These are phyloP conservation scores for Halictus ligatus DNA, from an alignment of 2,888 invertebrate genomes.

Conservation along the genomic window DNA sequence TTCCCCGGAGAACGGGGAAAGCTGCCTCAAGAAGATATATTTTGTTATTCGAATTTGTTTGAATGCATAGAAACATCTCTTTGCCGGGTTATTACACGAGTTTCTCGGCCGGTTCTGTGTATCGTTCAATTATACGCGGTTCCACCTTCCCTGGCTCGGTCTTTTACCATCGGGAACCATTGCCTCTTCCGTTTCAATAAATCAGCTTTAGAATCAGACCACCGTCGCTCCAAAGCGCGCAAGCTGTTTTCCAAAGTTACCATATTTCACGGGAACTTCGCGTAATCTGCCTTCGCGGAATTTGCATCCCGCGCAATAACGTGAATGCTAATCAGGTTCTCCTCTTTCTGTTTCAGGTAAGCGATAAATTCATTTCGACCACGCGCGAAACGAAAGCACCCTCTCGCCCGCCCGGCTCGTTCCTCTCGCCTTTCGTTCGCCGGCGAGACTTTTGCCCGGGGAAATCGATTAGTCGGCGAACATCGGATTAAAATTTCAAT, in stretches of 20 bases:
- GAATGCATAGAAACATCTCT: neutral
- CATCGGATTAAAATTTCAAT: neutral
- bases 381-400: neutral
- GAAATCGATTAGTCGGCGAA: neutral
- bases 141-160: neutral
- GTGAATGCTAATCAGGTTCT: constrained; percentile 54
- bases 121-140: neutral
- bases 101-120: neutral
- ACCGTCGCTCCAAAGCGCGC: constrained; percentile 20
- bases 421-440: neutral
- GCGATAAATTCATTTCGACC: constrained; percentile 51
- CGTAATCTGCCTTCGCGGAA: constrained; percentile 49
- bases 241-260: constrained; percentile 53
- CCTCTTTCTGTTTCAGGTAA: constrained; percentile 67
- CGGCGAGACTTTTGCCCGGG: neutral
- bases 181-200: constrained; percentile 38
- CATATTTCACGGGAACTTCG: constrained; percentile 53
- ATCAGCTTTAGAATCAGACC: constrained; percentile 48
- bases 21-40: neutral
- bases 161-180: constrained; percentile 8
- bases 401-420: neutral
- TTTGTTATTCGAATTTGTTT: constrained; percentile 5
- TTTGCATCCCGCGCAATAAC: constrained; percentile 56
- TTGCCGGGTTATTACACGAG: neutral
- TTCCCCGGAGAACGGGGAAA: neutral